Percentiles rank a stretch among this genome's conserved stretches.
Conservation (phyloP, 1,140 invertebrate genomes). For the Aphelinus atriplicis region DNA sequence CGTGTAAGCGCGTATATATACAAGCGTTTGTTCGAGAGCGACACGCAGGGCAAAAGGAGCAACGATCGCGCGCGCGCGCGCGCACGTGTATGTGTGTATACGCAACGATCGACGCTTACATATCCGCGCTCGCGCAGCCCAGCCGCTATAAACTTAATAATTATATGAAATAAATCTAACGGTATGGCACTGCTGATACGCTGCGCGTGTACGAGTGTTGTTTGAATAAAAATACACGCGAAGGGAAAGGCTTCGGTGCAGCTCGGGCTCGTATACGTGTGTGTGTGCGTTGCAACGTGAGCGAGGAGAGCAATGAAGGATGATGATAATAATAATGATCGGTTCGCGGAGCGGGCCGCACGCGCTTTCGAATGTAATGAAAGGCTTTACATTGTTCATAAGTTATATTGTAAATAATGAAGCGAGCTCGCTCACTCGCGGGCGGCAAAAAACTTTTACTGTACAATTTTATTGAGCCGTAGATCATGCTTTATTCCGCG, state of each 20-base stretch:
- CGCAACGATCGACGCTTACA: conserved; percentile 10
- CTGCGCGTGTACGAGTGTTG: conserved; percentile 17
- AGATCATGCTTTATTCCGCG: too few relatives aligned
- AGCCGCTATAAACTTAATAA: conserved; percentile 22
- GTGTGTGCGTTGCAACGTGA: too few relatives aligned
- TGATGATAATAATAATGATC: too few relatives aligned
- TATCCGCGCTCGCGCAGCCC: not conserved
- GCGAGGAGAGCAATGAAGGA: too few relatives aligned
- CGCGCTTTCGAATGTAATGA: not conserved
- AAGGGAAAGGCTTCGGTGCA: too few relatives aligned
- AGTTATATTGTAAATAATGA: conserved; percentile 14
- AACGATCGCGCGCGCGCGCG: not conserved
- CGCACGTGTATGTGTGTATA: conserved; percentile 5
- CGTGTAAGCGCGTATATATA: not conserved
- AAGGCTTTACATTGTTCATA: conserved; percentile 18
- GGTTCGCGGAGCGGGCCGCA: not conserved
- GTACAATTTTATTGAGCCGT: too few relatives aligned
- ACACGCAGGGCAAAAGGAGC: conserved; percentile 26
- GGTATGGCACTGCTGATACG: conserved; percentile 25
- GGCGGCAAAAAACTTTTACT: too few relatives aligned
- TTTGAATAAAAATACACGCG: conserved; percentile 27
- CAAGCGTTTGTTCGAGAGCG: too few relatives aligned
- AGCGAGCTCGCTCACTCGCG: not conserved
- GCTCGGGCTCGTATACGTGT: too few relatives aligned
- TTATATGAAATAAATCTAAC: conserved; percentile 38